A percentile compares a stretch with the other conserved stretches of the same genome.
phyloP scores from a whole-genome alignment of 35 echinoderm and acorn worm genomes.

The Lytechinus variegatus region DNA sequence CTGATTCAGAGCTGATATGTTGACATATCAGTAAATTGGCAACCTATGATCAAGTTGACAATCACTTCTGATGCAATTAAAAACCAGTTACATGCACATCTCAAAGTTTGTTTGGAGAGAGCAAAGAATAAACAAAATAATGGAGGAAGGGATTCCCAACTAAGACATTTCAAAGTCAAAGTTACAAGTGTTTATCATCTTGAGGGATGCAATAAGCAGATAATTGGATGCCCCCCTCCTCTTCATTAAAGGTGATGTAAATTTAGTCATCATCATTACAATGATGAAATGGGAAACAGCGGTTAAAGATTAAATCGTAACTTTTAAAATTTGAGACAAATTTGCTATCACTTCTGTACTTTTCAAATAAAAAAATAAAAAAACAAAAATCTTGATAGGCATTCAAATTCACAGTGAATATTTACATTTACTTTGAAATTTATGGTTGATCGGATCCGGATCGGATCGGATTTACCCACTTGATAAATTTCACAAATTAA shows the following conservation, averaged over 20 bases:
- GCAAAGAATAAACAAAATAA: not conserved
- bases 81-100: not conserved
- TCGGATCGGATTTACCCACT: too few relatives aligned
- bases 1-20: not conserved
- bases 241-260: not conserved
- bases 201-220: not conserved
- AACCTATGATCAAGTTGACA: not conserved
- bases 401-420: too few relatives aligned
- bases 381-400: not conserved
- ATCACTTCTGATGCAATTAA: conserved; percentile 4
- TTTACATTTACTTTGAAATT: too few relatives aligned
- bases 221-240: not conserved
- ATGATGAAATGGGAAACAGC: not conserved
- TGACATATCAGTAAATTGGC: not conserved
- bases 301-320: not conserved
- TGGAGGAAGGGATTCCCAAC: not conserved
- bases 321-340: not conserved
- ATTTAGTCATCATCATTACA: not conserved
- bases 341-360: not conserved
- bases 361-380: not conserved
- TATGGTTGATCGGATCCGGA: too few relatives aligned
- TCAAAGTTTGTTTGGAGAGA: not conserved
- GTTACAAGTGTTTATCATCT: not conserved
- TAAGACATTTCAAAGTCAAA: not conserved
- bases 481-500: too few relatives aligned